Base-by-base conservation (phyloP, 2,797 vertebrate species). In the Catamblyrhynchus diadema region DNA sequence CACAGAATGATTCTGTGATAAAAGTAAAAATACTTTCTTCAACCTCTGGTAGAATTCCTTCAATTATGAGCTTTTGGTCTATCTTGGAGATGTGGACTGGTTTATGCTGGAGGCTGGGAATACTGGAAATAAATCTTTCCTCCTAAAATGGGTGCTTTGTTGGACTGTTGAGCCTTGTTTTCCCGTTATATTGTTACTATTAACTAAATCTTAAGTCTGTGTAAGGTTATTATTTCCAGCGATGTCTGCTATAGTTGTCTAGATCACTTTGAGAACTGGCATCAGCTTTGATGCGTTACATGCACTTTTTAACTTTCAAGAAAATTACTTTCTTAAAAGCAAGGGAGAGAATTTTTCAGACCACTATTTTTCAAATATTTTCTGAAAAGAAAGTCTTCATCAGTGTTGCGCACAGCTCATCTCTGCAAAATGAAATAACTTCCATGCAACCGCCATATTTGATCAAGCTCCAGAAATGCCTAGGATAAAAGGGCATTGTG, bases 361-460 rank as follows among this genome's bases (percentile, higher is more conserved):
- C 71, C 12, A 70, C 23, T 11, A 19, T 21, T 89, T 93, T 85
- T 93, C 35, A 92, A 91, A 71, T 89, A 82, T 72, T 91, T 93
- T 91, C 81, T 88, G 53, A 27, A 42, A 92, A 91, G 45, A 74
- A 87, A 65, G 12, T 82, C 61, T 65, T 39, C 35, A 67, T 77
- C 79, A 80, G 39, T 47, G 60, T 57, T 94, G 60, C 85, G 53
- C 67, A 92, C 53, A 86, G 79, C 69, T 82, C 85, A 90, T 78
- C 35, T 95, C 78, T 89, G 57, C 64, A 89, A 93, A 91, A 86
- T 67, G 35, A 77, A 93, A 95, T 69, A 74, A 30, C 60, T 90
- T 67, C 74, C 75, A 82, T 62, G 30, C n/a, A 87, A 16, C 39
- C 60, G 74, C 30, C 50, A 39, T 72, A 33, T 77, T 88, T 82